These are phyloP conservation scores for Tetraneura akinire DNA, from an alignment of 1,140 invertebrate genomes.

Conservation along the genomic window DNA sequence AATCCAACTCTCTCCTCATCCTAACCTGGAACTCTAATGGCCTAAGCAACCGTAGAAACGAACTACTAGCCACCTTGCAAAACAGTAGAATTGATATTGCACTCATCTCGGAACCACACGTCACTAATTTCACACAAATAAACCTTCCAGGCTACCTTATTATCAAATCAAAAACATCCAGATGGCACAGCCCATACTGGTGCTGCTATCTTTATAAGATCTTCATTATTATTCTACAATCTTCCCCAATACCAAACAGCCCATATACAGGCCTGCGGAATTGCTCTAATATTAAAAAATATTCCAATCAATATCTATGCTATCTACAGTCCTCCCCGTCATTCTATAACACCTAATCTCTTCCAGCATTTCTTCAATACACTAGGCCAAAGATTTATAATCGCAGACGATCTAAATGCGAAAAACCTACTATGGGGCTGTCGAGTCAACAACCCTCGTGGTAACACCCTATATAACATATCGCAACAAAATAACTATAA, in stretches of 20 bases:
- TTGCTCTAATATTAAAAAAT: background rate
- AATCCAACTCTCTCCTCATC: background rate
- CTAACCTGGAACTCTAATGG: background rate
- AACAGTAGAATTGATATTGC: conserved; percentile 7
- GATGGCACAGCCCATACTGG: background rate
- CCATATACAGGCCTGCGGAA: background rate
- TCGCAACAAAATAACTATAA: too few relatives aligned
- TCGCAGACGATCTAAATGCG: background rate
- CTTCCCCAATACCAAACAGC: background rate
- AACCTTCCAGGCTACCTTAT: background rate
- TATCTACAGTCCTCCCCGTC: background rate
- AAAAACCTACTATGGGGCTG: background rate
- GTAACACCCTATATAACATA: too few relatives aligned
- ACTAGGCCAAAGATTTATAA: background rate
- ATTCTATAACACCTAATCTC: background rate
- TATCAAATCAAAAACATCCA: background rate
- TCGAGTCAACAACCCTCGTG: background rate
- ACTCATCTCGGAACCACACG: background rate
- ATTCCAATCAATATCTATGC: background rate
- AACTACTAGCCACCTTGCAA: background rate
- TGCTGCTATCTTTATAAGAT: background rate
- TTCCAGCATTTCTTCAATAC: background rate
- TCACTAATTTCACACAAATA: background rate
- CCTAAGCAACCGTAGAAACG: background rate
- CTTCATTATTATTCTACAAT: background rate